Base-by-base conservation (phyloP, 23 tunicate genomes). In the Pegea sp. region DNA sequence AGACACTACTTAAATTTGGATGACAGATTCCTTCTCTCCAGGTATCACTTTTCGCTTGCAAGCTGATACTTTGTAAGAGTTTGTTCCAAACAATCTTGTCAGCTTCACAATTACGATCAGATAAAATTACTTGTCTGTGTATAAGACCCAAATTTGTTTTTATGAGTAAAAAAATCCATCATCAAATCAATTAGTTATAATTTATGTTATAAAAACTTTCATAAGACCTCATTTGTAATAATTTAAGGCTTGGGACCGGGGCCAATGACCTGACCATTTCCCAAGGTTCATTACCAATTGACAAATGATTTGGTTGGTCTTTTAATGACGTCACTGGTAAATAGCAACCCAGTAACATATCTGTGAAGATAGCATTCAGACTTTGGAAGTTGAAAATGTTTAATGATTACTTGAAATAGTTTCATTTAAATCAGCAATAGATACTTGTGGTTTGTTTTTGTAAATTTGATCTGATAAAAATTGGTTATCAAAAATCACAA, bases 231-330 rank as follows among this genome's bases (percentile, higher is more conserved):
- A 67, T 42, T 42, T 84, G 69, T 19, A 84, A 42, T 19, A 84
- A 58, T 31, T 84, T 84, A 20, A 63, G 42, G 20, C 65, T 31
- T 3, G 81, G 95, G 64, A 84, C 60, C 46, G 84, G 72, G 1
- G 95, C 66, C 5, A 73, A 71, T 5, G 95, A 84, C 22, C 95
- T 52, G 24, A 75, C 48, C 56, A 84, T 0, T 53, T 84, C 95
- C 95, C 95, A 84, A 22, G 95, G 84, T 42, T 84, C 95, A 1
- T 64, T 61, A 18, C 95, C 86, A 4, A 73, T 63, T 13, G 95
- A 67, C 38, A 61, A 4, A 1, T 64, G 75, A 0, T 64, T 66
- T 22, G 34, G 32, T 19, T 44, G 38, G 4, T 84, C 69, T 11
- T 72, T 59, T 2, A 84, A 53, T 21, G 87, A 51, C 30, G 75